Evolutionary conservation across 2,888 invertebrate species (phyloP).

Genomic region (Listrodromus nycthemerus): DNA sequence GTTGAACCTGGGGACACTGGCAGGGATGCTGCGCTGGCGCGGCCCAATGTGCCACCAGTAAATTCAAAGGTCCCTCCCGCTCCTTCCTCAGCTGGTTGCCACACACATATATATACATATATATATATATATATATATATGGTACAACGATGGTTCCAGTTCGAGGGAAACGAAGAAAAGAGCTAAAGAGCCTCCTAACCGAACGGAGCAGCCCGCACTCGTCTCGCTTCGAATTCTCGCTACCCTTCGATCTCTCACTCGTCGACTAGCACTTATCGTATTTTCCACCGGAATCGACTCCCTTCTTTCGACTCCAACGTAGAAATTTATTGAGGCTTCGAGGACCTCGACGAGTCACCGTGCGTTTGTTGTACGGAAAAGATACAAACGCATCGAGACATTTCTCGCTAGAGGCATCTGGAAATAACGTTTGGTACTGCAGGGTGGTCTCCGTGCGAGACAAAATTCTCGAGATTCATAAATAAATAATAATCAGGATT

Average conservation of each 20-base stretch:
- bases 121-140: no score
- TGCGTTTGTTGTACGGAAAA: constrained; percentile 2
- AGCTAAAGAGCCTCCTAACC: constrained; percentile 29
- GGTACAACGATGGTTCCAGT: constrained; percentile 29
- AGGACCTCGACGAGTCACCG: constrained; percentile 53
- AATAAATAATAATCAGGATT: constrained; percentile 27
- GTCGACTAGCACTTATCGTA: constrained; percentile 71
- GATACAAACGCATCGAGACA: constrained; percentile 21
- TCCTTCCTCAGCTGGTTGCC: background rate
- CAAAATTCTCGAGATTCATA: background rate
- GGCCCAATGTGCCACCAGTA: constrained; percentile 45
- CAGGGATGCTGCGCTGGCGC: constrained; percentile 6
- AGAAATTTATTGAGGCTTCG: constrained; percentile 69
- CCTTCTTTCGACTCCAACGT: constrained; percentile 40
- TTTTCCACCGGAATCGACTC: constrained; percentile 64
- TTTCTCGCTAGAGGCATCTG: constrained; percentile 25
- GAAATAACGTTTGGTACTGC: constrained; percentile 13
- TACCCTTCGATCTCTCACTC: constrained; percentile 68
- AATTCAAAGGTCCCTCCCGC: constrained; percentile 56
- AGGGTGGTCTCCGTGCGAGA: background rate
- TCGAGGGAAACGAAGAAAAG: constrained; percentile 50
- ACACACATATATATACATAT: background rate
- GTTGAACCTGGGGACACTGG: constrained; percentile 17
- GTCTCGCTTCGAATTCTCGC: constrained; percentile 52
- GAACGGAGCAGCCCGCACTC: constrained; percentile 36